Percentiles rank a stretch among this genome's conserved stretches.
Evolutionary conservation across 2,113 vertebrate genomes (phyloP).

Genomic region (Garra rufa): DNA sequence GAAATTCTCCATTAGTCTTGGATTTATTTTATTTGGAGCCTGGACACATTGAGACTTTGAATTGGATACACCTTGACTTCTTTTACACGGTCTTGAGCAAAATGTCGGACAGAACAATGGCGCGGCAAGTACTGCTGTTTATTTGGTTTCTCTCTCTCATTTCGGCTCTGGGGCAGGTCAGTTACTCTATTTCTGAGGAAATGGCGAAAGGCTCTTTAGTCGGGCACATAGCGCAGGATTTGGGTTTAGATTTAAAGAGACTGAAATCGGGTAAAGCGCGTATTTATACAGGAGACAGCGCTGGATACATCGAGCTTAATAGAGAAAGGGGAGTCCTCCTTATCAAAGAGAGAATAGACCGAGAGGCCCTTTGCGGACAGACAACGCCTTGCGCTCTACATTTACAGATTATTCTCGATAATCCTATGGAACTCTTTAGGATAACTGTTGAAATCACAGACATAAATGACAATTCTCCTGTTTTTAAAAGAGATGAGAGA

Average conservation of each 20-base stretch:
- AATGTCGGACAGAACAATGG: conserved; percentile 45
- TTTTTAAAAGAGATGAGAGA: conserved; percentile 61
- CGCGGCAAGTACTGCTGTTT: conserved; percentile 54
- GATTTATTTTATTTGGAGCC: background rate
- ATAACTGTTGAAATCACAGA: conserved; percentile 62
- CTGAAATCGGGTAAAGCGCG: conserved; percentile 55
- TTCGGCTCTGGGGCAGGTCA: conserved; percentile 42
- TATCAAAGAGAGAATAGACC: conserved; percentile 73
- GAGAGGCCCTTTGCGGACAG: conserved; percentile 72
- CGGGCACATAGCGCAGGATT: conserved; percentile 59
- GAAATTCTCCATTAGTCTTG: background rate
- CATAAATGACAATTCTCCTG: conserved; percentile 74
- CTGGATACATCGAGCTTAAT: conserved; percentile 55
- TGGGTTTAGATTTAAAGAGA: conserved; percentile 55
- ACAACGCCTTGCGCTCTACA: conserved; percentile 67
- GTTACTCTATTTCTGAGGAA: conserved; percentile 58
- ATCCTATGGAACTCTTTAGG: conserved; percentile 70
- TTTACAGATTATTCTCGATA: conserved; percentile 72
- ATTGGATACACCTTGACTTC: background rate
- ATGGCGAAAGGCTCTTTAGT: conserved; percentile 55
- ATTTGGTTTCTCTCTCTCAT: conserved; percentile 30
- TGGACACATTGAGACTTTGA: background rate
- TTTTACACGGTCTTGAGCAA: background rate
- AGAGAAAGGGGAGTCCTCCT: conserved; percentile 64
- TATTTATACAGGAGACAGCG: conserved; percentile 51